phyloP scores from a whole-genome alignment of 2,113 vertebrate genomes.

The Archilochus colubris region DNA sequence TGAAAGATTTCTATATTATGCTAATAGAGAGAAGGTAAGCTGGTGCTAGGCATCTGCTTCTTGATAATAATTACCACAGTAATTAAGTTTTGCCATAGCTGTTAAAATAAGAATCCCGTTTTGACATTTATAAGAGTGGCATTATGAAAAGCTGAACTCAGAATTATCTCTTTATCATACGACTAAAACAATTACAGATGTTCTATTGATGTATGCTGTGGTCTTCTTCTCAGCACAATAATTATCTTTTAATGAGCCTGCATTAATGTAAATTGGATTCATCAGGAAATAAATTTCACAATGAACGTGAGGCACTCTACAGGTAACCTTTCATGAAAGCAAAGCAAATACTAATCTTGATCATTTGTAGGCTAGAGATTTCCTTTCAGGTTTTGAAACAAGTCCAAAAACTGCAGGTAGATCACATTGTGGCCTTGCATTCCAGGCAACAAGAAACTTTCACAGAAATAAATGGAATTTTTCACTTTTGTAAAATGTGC shows the following conservation, averaged over 20 bases:
- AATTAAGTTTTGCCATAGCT: slow-evolving; percentile 70
- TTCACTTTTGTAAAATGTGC: background rate
- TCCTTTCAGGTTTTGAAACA: slow-evolving; percentile 3
- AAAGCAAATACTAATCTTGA: slow-evolving; percentile 61
- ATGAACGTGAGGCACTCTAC: slow-evolving; percentile 77
- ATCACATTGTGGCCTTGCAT: background rate
- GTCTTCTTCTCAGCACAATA: slow-evolving; percentile 74
- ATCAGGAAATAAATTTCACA: slow-evolving; percentile 80
- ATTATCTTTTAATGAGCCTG: slow-evolving; percentile 92
- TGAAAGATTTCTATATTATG: slow-evolving; percentile 11
- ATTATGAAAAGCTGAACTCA: slow-evolving; percentile 60
- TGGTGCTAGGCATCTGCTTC: slow-evolving; percentile 53
- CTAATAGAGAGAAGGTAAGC: slow-evolving; percentile 32
- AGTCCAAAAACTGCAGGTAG: background rate
- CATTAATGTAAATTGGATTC: slow-evolving; percentile 91
- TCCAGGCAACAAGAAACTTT: background rate
- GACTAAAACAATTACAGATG: slow-evolving; percentile 74
- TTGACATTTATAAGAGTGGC: slow-evolving; percentile 72
- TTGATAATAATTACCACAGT: slow-evolving; percentile 71
- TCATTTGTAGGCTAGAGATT: slow-evolving; percentile 22
- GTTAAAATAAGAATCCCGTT: slow-evolving; percentile 62
- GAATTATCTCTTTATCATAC: slow-evolving; percentile 65
- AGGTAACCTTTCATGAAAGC: slow-evolving; percentile 76
- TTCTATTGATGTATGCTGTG: slow-evolving; percentile 65
- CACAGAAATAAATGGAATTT: background rate